phyloP scores from a whole-genome alignment of 2,888 invertebrate genomes.

The Idaea straminata region DNA sequence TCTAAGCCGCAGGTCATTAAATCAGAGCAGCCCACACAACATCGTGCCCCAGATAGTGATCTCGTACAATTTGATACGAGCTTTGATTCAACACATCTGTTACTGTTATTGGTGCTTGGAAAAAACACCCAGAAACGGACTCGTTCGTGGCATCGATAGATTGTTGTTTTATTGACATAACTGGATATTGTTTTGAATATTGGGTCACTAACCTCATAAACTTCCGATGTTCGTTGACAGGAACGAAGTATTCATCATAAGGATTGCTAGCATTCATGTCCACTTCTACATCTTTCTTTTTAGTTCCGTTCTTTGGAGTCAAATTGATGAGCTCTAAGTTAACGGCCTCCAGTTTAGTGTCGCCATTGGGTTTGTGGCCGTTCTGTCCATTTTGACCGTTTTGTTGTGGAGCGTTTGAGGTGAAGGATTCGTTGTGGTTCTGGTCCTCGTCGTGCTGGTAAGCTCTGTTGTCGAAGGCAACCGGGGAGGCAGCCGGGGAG shows the following conservation, averaged over 20 bases:
- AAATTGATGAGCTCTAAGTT: slow-evolving; percentile 89
- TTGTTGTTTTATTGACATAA: not conserved
- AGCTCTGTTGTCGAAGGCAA: slow-evolving; percentile 72
- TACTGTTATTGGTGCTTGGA: not conserved
- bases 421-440: slow-evolving; percentile 76
- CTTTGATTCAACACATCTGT: slow-evolving; percentile 5
- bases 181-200: not conserved
- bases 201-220: slow-evolving; percentile 85
- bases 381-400: slow-evolving; percentile 42
- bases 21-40: not conserved
- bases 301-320: slow-evolving; percentile 81
- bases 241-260: slow-evolving; percentile 91
- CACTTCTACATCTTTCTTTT: slow-evolving; percentile 84
- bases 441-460: slow-evolving; percentile 68
- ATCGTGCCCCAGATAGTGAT: not conserved
- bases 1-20: not conserved
- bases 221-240: slow-evolving; percentile 91
- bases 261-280: slow-evolving; percentile 84
- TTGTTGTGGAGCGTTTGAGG: slow-evolving; percentile 53
- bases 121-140: not conserved
- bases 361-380: slow-evolving; percentile 68
- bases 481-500: slow-evolving; percentile 52
- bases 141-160: not conserved
- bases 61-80: not conserved
- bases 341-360: slow-evolving; percentile 84